Evolutionary conservation across 64 coral and sea anemone species (phyloP).

Genomic region (Catalaphyllia jardinei): DNA sequence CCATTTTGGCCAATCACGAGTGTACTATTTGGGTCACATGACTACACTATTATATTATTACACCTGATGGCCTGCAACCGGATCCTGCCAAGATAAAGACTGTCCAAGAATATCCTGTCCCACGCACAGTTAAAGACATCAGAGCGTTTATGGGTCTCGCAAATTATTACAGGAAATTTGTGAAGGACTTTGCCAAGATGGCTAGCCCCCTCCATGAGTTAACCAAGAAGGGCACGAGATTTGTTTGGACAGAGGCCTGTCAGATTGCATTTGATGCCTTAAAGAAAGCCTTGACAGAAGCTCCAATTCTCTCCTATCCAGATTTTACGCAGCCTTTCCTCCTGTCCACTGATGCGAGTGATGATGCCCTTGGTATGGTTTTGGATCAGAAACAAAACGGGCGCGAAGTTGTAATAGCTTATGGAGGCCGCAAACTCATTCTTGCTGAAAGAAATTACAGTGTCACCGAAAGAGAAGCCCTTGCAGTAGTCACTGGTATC

Average conservation of each 20-base stretch:
- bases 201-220: neutral
- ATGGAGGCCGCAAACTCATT: neutral
- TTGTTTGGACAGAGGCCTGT: neutral
- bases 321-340: neutral
- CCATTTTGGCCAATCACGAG: neutral
- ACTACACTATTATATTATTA: too few species aligned
- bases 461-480: slow-evolving; percentile 20
- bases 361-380: neutral
- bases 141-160: slow-evolving; percentile 9
- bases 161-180: slow-evolving; percentile 23
- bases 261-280: slow-evolving; percentile 38
- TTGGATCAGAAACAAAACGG: slow-evolving; percentile 17
- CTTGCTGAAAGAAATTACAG: slow-evolving; percentile 19
- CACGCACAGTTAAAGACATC: slow-evolving; percentile 11
- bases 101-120: slow-evolving; percentile 12
- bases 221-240: neutral
- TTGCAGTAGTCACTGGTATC: neutral
- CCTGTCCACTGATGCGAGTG: neutral
- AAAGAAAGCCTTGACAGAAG: neutral
- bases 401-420: slow-evolving; percentile 3
- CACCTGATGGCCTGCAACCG: neutral
- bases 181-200: neutral
- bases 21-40: slow-evolving; percentile 2
- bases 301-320: slow-evolving; percentile 44
- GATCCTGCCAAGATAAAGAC: slow-evolving; percentile 1